A percentile compares a stretch with the other conserved stretches of the same genome.
Conservation (phyloP, 2,113 vertebrate species). For the Potamarius usumacintae region DNA sequence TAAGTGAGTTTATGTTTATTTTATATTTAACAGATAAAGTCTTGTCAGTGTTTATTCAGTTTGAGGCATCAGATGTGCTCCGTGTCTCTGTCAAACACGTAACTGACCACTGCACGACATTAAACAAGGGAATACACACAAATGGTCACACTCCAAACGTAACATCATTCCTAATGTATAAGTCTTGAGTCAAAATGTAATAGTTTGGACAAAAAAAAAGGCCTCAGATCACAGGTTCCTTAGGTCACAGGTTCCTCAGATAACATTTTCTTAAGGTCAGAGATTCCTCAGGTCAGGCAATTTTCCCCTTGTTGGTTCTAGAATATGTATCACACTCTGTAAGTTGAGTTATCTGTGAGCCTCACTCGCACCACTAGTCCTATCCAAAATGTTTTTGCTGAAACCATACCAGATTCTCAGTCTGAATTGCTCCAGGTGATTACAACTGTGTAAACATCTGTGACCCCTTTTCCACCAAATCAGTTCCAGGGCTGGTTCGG, state of each 20-base stretch:
- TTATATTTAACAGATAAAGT: neutral
- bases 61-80: too few species aligned
- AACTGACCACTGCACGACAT: neutral
- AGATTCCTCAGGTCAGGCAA: neutral
- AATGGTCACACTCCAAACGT: neutral
- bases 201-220: neutral
- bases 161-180: neutral
- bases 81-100: too few species aligned
- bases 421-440: neutral
- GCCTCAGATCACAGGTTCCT: neutral
- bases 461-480: neutral
- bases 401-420: neutral
- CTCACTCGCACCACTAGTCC: neutral
- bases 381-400: neutral
- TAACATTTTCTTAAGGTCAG: too few species aligned
- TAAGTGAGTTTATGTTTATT: neutral
- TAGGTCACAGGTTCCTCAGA: neutral
- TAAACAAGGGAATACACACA: neutral
- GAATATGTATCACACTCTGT: too few species aligned
- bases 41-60: too few species aligned
- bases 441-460: slow-evolving; percentile 4
- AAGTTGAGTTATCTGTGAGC: neutral
- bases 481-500: too few species aligned
- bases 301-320: neutral
- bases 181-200: neutral